Percentiles rank a stretch among this genome's conserved stretches.
These are phyloP conservation scores for Centruroides vittatus DNA, from an alignment of 1,140 invertebrate species.

Conservation along the genomic window DNA sequence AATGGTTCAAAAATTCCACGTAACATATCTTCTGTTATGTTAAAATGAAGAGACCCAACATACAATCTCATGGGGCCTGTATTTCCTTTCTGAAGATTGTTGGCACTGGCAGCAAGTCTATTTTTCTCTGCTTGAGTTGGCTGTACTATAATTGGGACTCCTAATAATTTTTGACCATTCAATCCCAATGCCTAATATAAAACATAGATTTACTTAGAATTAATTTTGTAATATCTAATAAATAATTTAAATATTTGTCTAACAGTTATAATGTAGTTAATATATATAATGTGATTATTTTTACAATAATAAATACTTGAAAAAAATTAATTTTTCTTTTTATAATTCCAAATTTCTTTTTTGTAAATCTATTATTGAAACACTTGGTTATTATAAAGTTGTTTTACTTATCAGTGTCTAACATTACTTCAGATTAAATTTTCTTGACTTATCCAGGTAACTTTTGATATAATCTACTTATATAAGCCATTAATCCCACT, in stretches of 20 bases:
- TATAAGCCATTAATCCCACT: no score
- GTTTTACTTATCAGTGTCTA: no score
- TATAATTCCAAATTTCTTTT: no score
- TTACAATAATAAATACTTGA: background rate
- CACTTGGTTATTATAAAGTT: no score
- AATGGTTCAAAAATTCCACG: constrained; percentile 98
- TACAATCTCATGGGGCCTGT: constrained; percentile 88
- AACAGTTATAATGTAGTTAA: background rate
- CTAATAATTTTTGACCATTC: constrained; percentile 89
- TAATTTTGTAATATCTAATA: constrained; percentile 8
- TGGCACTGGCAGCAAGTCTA: constrained; percentile 36
- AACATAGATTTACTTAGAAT: background rate
- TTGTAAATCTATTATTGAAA: no score
- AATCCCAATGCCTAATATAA: constrained; percentile 75
- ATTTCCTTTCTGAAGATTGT: constrained; percentile 23
- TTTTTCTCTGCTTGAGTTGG: constrained; percentile 98
- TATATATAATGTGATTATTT: constrained; percentile 6
- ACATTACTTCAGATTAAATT: no score
- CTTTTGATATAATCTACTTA: no score
- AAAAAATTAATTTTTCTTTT: background rate
- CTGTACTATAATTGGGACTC: constrained; percentile 95
- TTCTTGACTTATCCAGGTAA: no score
- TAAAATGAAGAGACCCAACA: constrained; percentile 95
- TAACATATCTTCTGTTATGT: constrained; percentile 99
- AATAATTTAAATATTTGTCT: background rate